phyloP scores from a whole-genome alignment of 2,113 vertebrate species.

The Sinocyclocheilus maitianheensis region DNA sequence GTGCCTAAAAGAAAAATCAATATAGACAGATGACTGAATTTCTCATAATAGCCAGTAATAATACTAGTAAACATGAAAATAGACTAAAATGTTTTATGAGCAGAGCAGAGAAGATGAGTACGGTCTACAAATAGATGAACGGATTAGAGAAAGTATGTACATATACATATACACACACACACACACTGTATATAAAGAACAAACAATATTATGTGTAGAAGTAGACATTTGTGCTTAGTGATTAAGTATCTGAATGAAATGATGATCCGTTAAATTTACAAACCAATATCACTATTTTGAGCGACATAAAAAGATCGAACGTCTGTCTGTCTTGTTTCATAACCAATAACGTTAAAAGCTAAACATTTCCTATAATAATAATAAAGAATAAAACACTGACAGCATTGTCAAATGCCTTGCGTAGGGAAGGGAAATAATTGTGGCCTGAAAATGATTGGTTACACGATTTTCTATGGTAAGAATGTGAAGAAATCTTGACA shows the following conservation, averaged over 20 bases:
- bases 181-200: too few species aligned
- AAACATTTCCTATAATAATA: neutral
- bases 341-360: neutral
- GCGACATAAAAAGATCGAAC: neutral
- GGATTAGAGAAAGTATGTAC: neutral
- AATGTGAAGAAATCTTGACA: neutral
- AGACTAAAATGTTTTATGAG: neutral
- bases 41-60: neutral
- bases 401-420: too few species aligned
- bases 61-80: neutral
- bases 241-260: neutral
- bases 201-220: neutral
- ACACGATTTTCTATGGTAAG: neutral
- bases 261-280: too few species aligned
- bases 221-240: neutral
- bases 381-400: neutral
- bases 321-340: neutral
- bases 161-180: neutral
- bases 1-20: neutral
- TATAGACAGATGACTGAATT: neutral
- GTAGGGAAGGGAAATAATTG: neutral
- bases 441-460: neutral
- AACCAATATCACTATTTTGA: neutral
- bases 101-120: neutral
- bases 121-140: neutral